A percentile compares a stretch with the other conserved stretches of the same genome.
These are phyloP conservation scores for Nixonia krombeini DNA, from an alignment of 1,140 invertebrate species.

Conservation along the genomic window DNA sequence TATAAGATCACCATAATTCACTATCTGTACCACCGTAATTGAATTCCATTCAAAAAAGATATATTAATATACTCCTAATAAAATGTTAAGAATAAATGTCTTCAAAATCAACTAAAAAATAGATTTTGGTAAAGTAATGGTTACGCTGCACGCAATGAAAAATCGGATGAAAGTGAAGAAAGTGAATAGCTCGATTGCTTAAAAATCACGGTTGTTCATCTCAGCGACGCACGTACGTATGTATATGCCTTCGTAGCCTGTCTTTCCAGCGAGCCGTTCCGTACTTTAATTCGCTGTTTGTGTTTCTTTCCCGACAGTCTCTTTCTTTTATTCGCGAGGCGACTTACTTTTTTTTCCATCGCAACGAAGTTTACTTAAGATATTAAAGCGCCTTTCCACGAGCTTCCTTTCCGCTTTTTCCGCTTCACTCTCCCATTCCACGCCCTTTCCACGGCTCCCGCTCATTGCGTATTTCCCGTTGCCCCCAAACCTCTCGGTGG, in stretches of 20 bases:
- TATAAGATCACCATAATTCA: too few relatives aligned
- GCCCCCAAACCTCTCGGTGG: slow-evolving; percentile 13
- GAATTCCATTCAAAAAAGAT: too few relatives aligned
- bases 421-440: slow-evolving; percentile 37
- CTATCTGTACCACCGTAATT: too few relatives aligned
- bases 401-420: slow-evolving; percentile 38
- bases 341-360: slow-evolving; percentile 49
- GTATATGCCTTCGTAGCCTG: slow-evolving; percentile 17
- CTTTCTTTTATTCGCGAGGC: slow-evolving; percentile 35
- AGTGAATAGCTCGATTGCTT: too few relatives aligned
- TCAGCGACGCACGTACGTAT: too few relatives aligned
- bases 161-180: too few relatives aligned
- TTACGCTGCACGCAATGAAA: too few relatives aligned
- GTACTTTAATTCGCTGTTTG: slow-evolving; percentile 67
- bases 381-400: slow-evolving; percentile 66
- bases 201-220: background rate
- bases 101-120: too few relatives aligned
- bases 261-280: slow-evolving; percentile 7
- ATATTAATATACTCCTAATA: too few relatives aligned
- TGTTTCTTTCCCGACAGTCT: slow-evolving; percentile 48
- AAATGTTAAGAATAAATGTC: too few relatives aligned
- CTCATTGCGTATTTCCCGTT: slow-evolving; percentile 20
- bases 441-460: slow-evolving; percentile 14
- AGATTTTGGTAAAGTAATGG: too few relatives aligned
- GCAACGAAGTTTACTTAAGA: slow-evolving; percentile 67